Base-by-base conservation (phyloP, 2,797 vertebrate genomes). In the Echiichthys vipera region DNA sequence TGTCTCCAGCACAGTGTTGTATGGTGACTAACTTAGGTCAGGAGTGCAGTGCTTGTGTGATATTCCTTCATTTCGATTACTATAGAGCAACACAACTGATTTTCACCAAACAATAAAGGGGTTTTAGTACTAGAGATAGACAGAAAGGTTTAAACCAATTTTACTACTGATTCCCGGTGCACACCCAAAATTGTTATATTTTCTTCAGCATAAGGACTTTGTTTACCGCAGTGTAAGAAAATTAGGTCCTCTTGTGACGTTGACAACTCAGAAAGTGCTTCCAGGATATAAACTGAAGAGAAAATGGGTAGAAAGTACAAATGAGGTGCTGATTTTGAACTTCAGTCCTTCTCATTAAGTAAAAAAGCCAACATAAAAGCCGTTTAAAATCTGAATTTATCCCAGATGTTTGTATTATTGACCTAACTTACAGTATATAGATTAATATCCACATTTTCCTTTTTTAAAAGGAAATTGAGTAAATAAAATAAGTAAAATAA, bases 401-500 rank as follows among this genome's bases (percentile, higher is more conserved):
- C 24, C 7, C 45, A 25, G 17, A 65, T 58, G 7, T 57, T 45
- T 71, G 2, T 32, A 27, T 64, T 24, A 56, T 43, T 66, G 34
- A 70, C 34, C 36, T 11, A 13, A 43, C 14, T 27, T 27, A 17
- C 12, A 34, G 3, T 45, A 59, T n/a, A 9, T 22, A 32, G 12
- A 20, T n/a, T 15, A 15, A 29, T 36, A 18, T 68, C 25, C 10
- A 36, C n/a, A 8, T 43, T 42, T 30, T 25, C 1, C 12, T 25
- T 56, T n/a, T 51, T 42, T 11, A n/a, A n/a, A n/a, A n/a, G n/a
- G n/a, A n/a, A n/a, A n/a, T n/a, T n/a, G n/a, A n/a, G n/a, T n/a
- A n/a, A n/a, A n/a, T n/a, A 24, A 63, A 54, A 58, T 8, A 27
- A 7, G 27, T n/a, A 67, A 65, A 59, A 74, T 80, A 71, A 77